These are phyloP conservation scores for Eumeta japonica DNA, from an alignment of 1,140 invertebrate genomes.

Conservation along the genomic window DNA sequence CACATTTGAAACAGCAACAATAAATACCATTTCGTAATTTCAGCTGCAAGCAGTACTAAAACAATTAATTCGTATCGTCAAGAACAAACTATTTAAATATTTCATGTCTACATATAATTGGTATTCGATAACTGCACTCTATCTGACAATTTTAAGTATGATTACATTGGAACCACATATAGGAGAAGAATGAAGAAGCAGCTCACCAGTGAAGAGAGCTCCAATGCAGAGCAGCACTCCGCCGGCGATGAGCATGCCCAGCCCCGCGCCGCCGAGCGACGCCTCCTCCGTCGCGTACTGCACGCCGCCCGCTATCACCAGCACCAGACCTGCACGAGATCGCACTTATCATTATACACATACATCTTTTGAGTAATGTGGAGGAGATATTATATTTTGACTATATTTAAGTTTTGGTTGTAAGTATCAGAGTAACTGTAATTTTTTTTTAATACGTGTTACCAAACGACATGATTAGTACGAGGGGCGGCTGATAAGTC, in stretches of 20 bases:
- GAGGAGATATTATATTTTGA: no score
- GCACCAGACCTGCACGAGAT: conserved; percentile 31
- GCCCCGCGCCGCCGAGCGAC: conserved; percentile 29
- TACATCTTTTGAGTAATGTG: no score
- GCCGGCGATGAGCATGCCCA: conserved; percentile 40
- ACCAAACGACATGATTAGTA: no score
- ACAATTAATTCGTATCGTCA: background rate
- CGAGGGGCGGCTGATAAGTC: no score
- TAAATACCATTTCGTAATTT: no score
- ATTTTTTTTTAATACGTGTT: no score
- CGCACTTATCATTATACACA: background rate
- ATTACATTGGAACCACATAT: background rate
- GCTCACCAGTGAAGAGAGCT: conserved; percentile 40
- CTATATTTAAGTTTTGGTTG: no score
- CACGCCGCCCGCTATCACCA: conserved; percentile 41
- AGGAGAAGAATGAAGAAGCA: no score
- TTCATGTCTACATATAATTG: background rate
- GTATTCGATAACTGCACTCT: background rate
- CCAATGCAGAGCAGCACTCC: conserved; percentile 42
- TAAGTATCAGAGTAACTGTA: no score
- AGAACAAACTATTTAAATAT: background rate
- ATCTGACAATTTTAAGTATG: background rate
- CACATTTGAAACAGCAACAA: no score
- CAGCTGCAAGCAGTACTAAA: background rate
- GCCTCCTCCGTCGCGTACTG: conserved; percentile 33